Evolutionary conservation across 1,140 invertebrate genomes (phyloP).

Genomic region (Drosophila setifemur): DNA sequence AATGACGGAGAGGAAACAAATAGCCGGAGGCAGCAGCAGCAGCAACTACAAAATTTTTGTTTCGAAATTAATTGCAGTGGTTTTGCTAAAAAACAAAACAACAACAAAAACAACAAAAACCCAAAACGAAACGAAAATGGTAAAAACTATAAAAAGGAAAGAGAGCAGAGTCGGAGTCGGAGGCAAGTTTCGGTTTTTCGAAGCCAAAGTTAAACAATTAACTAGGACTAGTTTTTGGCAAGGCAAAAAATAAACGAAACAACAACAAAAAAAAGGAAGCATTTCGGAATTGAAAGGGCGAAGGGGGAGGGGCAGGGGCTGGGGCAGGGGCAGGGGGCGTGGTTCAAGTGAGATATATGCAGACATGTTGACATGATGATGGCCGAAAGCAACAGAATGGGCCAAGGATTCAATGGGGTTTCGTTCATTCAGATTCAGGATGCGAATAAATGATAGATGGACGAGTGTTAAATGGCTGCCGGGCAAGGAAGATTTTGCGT

Average conservation of each 20-base stretch:
- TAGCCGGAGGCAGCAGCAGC: constrained; percentile 49
- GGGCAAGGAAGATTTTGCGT: constrained; percentile 3
- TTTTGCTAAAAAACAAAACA: constrained; percentile 24
- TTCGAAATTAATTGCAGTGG: constrained; percentile 73
- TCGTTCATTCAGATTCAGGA: background rate
- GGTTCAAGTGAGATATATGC: constrained; percentile 40
- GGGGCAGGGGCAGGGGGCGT: background rate
- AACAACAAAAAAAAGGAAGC: background rate
- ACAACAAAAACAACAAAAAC: constrained; percentile 5
- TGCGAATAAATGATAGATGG: constrained; percentile 15
- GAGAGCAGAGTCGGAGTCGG: background rate
- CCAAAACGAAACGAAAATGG: background rate
- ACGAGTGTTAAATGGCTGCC: constrained; percentile 22
- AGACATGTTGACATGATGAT: constrained; percentile 45
- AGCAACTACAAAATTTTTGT: constrained; percentile 53
- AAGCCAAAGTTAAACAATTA: constrained; percentile 56
- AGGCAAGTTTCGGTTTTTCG: constrained; percentile 34
- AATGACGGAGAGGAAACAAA: constrained; percentile 52
- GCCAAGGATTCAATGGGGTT: too few species aligned
- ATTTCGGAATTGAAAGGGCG: background rate
- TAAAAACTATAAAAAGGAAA: constrained; percentile 12
- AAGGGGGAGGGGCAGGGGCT: background rate
- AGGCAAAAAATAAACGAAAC: background rate
- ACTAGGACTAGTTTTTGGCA: constrained; percentile 29
- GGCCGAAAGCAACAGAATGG: constrained; percentile 10